A percentile compares a stretch with the other conserved stretches of the same genome.
Conservation (phyloP, 2,113 vertebrate genomes). For the Coturnix japonica region DNA sequence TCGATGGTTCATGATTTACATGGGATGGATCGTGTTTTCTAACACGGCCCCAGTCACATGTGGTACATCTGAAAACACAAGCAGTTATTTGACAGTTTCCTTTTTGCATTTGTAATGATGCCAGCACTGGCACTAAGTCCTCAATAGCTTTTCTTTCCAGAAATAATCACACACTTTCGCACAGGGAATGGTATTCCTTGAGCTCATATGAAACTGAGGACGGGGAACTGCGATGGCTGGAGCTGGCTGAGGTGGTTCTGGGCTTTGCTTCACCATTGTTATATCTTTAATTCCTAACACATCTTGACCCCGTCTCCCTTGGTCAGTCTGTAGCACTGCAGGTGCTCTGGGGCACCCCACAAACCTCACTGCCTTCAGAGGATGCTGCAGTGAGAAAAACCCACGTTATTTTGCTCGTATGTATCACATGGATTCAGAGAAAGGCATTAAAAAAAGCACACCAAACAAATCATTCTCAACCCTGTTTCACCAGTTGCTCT, state of each 20-base stretch:
- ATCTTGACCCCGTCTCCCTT: background rate
- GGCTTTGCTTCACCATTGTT: background rate
- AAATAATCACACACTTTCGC: conserved; percentile 31
- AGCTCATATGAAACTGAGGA: conserved; percentile 6
- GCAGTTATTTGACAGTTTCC: conserved; percentile 69
- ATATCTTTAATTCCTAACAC: background rate
- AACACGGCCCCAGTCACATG: conserved; percentile 68
- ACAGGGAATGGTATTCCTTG: background rate
- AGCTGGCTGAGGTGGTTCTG: background rate
- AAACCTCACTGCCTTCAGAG: background rate
- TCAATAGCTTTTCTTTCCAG: conserved; percentile 56
- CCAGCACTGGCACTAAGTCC: conserved; percentile 58
- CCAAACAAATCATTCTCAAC: background rate
- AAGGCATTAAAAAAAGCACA: background rate
- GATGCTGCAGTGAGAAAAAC: background rate
- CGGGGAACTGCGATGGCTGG: background rate
- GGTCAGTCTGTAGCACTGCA: background rate
- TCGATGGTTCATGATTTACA: conserved; percentile 69
- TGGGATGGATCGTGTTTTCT: conserved; percentile 75
- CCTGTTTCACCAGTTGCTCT: background rate
- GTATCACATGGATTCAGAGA: background rate
- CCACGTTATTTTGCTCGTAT: background rate
- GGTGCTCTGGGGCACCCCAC: rapidly evolving
- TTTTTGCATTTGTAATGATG: conserved; percentile 56
- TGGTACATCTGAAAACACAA: conserved; percentile 75